These are phyloP conservation scores for Hippoglossus hippoglossus DNA, from an alignment of 2,797 vertebrate genomes.

Conservation along the genomic window DNA sequence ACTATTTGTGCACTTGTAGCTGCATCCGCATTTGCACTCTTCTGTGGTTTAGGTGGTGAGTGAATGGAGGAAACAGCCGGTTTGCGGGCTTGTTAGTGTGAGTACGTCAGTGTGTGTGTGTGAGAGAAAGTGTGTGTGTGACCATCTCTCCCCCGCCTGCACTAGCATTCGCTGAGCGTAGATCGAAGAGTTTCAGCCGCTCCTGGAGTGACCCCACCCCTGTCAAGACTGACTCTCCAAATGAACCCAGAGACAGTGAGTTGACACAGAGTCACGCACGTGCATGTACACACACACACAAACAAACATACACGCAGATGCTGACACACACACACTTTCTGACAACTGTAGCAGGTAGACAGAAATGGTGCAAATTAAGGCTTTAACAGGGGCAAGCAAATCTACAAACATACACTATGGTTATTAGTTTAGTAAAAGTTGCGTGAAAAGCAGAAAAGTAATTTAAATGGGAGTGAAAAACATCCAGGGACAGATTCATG, in stretches of 20 bases:
- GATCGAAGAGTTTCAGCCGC: conserved; percentile 98
- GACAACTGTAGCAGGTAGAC: background rate
- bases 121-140: conserved; percentile 62
- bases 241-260: conserved; percentile 98
- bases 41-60: conserved; percentile 47
- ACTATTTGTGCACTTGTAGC: conserved; percentile 42
- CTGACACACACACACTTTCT: conserved; percentile 4
- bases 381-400: conserved; percentile 14
- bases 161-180: conserved; percentile 96
- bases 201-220: conserved; percentile 99
- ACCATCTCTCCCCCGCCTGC: conserved; percentile 82
- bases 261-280: conserved; percentile 68
- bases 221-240: conserved; percentile 93
- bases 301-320: conserved; percentile 9
- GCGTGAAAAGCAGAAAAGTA: background rate
- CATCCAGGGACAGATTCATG: background rate
- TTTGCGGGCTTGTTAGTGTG: conserved; percentile 36
- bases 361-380: background rate
- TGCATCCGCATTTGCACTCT: conserved; percentile 45
- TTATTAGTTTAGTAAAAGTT: background rate
- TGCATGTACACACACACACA: conserved; percentile 16
- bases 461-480: background rate
- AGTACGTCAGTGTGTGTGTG: conserved; percentile 45
- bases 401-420: background rate
- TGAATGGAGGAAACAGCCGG: conserved; percentile 22